Conservation (phyloP, 2,797 vertebrate species). For the Dromococcyx pavoninus region DNA sequence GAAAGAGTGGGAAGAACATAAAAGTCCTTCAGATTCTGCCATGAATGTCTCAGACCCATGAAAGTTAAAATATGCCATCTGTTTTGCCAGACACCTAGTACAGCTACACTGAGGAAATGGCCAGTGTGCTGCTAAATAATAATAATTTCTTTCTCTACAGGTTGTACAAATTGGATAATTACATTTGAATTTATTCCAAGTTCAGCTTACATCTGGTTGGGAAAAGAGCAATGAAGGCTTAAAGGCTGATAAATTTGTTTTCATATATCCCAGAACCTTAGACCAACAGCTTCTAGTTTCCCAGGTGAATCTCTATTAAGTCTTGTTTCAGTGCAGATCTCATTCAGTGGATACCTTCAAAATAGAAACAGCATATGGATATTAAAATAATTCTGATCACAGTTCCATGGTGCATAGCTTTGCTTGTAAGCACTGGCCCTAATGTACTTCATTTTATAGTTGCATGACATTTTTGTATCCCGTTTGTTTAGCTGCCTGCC, state of each 20-base stretch:
- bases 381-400: neutral
- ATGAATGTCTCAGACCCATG: neutral
- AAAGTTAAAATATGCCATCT: neutral
- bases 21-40: neutral
- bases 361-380: neutral
- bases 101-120: neutral
- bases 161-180: neutral
- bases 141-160: neutral
- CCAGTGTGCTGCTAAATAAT: neutral
- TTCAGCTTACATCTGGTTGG: neutral
- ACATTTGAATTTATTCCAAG: neutral
- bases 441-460: neutral
- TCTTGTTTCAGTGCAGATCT: neutral
- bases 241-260: neutral
- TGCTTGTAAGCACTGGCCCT: neutral
- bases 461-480: neutral
- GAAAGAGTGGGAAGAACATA: neutral
- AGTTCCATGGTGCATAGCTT: neutral
- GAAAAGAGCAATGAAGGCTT: neutral
- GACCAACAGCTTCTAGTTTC: neutral
- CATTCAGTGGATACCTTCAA: neutral
- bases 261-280: neutral
- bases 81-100: neutral
- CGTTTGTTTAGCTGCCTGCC: neutral
- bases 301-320: neutral